phyloP scores from a whole-genome alignment of 2,113 vertebrate species.

The Antechinus stuartii region DNA sequence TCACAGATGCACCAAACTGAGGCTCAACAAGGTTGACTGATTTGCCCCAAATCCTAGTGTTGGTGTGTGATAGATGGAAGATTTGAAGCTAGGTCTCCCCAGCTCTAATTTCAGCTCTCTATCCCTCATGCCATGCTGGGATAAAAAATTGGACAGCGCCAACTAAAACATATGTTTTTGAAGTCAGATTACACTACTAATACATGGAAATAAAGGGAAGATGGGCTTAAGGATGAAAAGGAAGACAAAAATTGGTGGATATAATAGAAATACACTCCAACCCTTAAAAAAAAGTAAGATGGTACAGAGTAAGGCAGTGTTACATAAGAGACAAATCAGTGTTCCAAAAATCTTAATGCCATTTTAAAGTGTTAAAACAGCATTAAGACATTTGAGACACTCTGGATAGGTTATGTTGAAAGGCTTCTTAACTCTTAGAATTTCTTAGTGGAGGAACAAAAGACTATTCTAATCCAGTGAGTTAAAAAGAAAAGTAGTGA shows the following conservation, averaged over 20 bases:
- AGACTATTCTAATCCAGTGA: no score
- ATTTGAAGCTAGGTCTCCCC: background rate
- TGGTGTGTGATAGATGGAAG: background rate
- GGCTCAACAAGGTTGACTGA: background rate
- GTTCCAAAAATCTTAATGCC: no score
- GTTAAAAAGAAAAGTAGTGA: no score
- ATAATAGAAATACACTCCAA: background rate
- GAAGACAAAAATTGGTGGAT: background rate
- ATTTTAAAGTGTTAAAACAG: no score
- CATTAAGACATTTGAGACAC: no score
- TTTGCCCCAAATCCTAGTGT: background rate
- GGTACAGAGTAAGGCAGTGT: no score
- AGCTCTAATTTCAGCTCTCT: background rate
- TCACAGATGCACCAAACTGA: background rate
- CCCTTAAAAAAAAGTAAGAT: background rate
- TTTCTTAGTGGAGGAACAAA: no score
- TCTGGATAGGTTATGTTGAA: no score
- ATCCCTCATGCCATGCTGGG: no score
- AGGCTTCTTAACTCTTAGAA: no score
- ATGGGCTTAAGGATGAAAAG: background rate
- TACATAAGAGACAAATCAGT: no score
- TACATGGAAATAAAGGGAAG: background rate
- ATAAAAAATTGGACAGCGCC: background rate
- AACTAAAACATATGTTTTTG: background rate
- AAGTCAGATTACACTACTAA: no score